These are phyloP conservation scores for Mionectes macconnelli DNA, from an alignment of 2,113 vertebrate species.

Conservation along the genomic window DNA sequence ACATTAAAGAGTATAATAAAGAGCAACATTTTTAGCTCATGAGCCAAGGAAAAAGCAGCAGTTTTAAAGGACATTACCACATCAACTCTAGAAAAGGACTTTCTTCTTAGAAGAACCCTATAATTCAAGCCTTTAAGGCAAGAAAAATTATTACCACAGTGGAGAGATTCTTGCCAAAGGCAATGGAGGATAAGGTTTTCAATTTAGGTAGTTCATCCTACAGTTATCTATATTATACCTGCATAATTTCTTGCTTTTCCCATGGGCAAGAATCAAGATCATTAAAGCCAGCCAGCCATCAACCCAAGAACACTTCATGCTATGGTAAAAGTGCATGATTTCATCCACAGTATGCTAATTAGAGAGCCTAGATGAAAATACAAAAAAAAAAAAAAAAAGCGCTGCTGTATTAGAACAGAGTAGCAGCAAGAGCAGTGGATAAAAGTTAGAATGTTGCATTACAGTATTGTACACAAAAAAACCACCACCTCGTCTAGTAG, in stretches of 20 bases:
- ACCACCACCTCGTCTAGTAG: rapidly evolving
- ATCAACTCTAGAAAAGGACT: not conserved
- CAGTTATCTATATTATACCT: slow-evolving; percentile 33
- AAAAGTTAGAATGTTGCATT: not conserved
- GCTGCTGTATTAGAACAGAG: not conserved
- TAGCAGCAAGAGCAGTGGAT: not conserved
- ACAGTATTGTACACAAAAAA: not conserved
- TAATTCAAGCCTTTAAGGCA: not conserved
- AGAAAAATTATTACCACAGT: not conserved
- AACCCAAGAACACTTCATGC: not conserved
- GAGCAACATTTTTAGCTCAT: not conserved
- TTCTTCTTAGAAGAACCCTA: not conserved
- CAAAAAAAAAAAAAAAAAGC: not conserved
- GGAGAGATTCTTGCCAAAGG: not conserved
- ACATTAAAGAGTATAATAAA: not conserved
- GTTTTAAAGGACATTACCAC: not conserved
- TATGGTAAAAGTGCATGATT: not conserved
- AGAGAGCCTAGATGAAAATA: not conserved
- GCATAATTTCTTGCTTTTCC: slow-evolving; percentile 11
- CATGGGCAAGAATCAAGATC: not conserved
- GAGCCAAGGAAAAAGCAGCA: not conserved
- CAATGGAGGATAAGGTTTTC: not conserved
- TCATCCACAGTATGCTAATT: not conserved
- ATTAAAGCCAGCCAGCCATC: slow-evolving; percentile 31
- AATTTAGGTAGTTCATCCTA: not conserved